Conservation (phyloP, 1,140 invertebrate genomes). For the Hesperophylax magnus region DNA sequence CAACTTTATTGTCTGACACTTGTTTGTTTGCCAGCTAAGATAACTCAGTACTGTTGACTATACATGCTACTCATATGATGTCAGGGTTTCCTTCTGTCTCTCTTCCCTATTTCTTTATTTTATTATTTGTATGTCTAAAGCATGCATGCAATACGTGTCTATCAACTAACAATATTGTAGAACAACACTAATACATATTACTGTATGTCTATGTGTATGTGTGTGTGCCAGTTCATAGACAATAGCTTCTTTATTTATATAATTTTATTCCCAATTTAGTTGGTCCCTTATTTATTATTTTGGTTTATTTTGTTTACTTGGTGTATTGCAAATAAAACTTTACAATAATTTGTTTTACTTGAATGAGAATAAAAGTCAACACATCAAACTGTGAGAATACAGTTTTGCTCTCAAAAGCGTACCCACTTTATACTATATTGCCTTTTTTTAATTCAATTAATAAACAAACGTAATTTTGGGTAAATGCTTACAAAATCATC, state of each 20-base stretch:
- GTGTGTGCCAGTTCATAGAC: slow-evolving; percentile 52
- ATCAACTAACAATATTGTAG: slow-evolving; percentile 47
- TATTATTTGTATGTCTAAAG: slow-evolving; percentile 41
- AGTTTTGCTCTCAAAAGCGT: not conserved
- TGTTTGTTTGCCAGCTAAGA: slow-evolving; percentile 7
- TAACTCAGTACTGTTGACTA: slow-evolving; percentile 34
- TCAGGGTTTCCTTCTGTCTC: slow-evolving; percentile 41
- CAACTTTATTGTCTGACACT: not conserved
- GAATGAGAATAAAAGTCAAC: too few species aligned
- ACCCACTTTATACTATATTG: too few species aligned
- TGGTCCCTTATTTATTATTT: slow-evolving; percentile 46
- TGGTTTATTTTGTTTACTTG: slow-evolving; percentile 26
- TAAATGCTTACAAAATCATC: slow-evolving; percentile 13
- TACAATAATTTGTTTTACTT: not conserved
- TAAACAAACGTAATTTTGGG: too few species aligned
- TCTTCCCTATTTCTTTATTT: slow-evolving; percentile 24
- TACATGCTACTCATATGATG: slow-evolving; percentile 41
- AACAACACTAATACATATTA: slow-evolving; percentile 18
- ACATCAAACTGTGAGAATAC: not conserved
- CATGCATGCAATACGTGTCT: slow-evolving; percentile 53
- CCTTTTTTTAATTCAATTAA: too few species aligned
- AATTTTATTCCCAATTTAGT: slow-evolving; percentile 37
- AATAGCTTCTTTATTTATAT: slow-evolving; percentile 45
- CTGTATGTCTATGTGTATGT: slow-evolving; percentile 1
- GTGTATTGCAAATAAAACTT: slow-evolving; percentile 41